A percentile compares a stretch with the other conserved stretches of the same genome.
Evolutionary conservation across 2,888 invertebrate species (phyloP).

Genomic region (Hydroisotoma schaefferi): DNA sequence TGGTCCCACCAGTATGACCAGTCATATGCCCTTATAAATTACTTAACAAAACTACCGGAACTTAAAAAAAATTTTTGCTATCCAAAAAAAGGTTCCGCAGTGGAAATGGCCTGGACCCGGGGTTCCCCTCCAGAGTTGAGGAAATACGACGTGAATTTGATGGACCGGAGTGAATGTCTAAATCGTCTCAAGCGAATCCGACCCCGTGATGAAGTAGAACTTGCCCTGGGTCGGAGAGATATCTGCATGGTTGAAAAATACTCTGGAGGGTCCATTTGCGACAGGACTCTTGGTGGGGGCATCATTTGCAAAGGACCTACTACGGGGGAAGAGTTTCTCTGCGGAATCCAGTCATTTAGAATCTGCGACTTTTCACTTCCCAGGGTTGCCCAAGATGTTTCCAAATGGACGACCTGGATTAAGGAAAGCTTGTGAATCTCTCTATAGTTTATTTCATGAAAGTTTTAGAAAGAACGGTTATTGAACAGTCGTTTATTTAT

Average conservation of each 20-base stretch:
- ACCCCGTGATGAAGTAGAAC: background rate
- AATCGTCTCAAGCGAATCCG: background rate
- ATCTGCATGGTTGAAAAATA: background rate
- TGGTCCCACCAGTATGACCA: no score
- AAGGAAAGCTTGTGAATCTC: no score
- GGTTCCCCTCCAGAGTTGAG: background rate
- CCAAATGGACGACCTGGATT: no score
- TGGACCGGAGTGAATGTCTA: background rate
- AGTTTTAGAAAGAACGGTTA: no score
- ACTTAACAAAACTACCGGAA: no score
- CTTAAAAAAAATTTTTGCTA: no score
- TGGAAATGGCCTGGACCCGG: background rate
- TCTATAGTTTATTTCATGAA: no score
- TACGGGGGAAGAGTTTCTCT: background rate
- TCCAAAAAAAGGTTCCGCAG: background rate
- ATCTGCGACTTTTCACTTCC: background rate
- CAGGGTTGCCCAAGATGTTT: no score
- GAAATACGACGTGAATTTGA: background rate
- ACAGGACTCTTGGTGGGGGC: background rate
- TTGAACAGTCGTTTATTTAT: no score
- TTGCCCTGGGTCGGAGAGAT: background rate
- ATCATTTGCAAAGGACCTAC: background rate
- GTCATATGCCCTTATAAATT: no score
- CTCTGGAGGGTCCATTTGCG: background rate
- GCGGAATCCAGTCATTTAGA: background rate